Evolutionary conservation across 2,888 invertebrate species (phyloP), one percentile per base, ranked within the genome.

Genomic region (Erannis defoliaria): DNA sequence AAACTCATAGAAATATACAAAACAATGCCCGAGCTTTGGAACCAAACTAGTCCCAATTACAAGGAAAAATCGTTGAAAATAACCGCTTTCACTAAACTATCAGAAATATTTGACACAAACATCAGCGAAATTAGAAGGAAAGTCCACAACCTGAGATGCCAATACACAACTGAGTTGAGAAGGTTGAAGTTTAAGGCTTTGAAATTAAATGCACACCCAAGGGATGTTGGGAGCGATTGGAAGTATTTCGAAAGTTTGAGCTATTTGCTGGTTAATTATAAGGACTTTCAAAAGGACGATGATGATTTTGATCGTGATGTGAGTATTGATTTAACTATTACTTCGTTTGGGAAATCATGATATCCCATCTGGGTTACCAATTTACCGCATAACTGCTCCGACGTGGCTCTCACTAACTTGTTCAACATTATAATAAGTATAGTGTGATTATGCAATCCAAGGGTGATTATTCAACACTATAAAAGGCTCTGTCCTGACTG

Each of bases 111-210:
- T 18, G 3, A 29, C 9, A 40, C 51, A 0, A 40, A n/a, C 8
- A 29, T 51, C 5, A 9, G 19, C 3, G 51, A 51, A 51, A n/a
- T 51, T 9, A 51, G 40, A 29, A 16, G 51, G 0, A 51, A 51
- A 40, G 40, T 51, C 8, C 51, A 51, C 19, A 51, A 51, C n/a
- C 19, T 40, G 5, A 29, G 51, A 29, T 51, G 51, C 12, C 51
- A 51, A 9, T 51, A 31, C 29, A 51, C 18, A 1, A 19, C 40
- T 4, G 51, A 51, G 5, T 6, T 51, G n/a, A 40, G 40, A 10
- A 51, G 40, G 18, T 12, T 51, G 12, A 51, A 40, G 4, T 5
- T n/a, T 9, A 51, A 31, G 18, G 50, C 50, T 0, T 18, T 29
- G 18, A 40, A 12, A 29, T 29, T 29, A 9, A 51, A 51, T 1